A percentile compares a stretch with the other conserved stretches of the same genome.
These are phyloP conservation scores for Eupithecia subumbrata DNA, from an alignment of 2,888 invertebrate species.

Conservation along the genomic window DNA sequence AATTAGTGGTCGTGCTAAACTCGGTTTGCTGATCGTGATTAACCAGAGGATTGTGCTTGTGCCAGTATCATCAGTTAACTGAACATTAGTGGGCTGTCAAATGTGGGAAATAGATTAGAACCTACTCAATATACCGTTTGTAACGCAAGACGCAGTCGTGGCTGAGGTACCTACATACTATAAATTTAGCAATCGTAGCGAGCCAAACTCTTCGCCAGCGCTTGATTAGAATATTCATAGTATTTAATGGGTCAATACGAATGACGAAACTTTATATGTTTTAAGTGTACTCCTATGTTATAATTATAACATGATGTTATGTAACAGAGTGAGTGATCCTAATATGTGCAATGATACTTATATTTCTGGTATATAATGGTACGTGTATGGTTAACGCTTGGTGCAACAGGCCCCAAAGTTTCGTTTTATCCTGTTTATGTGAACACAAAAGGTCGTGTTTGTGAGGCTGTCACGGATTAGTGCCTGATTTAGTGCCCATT, in stretches of 20 bases:
- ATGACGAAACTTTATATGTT: background rate
- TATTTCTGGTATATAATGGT: background rate
- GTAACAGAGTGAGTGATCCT: background rate
- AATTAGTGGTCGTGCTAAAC: background rate
- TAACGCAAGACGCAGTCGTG: background rate
- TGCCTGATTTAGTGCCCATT: conserved; percentile 66
- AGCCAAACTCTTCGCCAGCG: background rate
- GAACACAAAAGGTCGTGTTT: conserved; percentile 53
- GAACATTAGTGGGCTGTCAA: background rate
- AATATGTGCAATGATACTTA: background rate
- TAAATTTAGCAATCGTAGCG: background rate
- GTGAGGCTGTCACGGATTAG: conserved; percentile 65
- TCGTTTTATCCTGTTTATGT: conserved; percentile 51
- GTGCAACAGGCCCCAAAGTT: conserved; percentile 40
- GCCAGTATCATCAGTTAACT: background rate
- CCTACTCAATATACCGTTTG: background rate
- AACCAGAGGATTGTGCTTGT: background rate
- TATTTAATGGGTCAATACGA: background rate
- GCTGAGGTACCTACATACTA: background rate
- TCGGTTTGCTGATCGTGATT: background rate
- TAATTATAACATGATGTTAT: background rate
- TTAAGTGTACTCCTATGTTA: background rate
- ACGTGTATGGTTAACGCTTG: background rate
- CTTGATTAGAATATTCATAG: background rate
- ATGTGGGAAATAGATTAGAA: background rate